Percentiles rank a stretch among this genome's conserved stretches.
These are phyloP conservation scores for Lypha dubia DNA, from an alignment of 2,888 invertebrate species.

Conservation along the genomic window DNA sequence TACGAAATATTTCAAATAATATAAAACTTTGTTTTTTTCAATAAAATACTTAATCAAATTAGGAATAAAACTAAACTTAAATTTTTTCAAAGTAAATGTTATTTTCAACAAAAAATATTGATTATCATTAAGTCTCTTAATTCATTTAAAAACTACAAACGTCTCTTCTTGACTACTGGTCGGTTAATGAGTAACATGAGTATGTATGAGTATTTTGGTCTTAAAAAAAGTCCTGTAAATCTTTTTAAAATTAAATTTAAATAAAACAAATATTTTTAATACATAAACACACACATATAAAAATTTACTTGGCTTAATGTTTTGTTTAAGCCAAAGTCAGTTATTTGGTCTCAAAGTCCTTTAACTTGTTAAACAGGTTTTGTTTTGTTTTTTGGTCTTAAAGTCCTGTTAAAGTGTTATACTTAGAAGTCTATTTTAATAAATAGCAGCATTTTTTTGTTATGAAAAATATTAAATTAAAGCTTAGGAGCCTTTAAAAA, in stretches of 20 bases:
- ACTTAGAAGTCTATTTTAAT: slow-evolving; percentile 15
- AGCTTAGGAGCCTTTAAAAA: not conserved
- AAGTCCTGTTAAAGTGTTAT: slow-evolving; percentile 24
- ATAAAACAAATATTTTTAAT: slow-evolving; percentile 10
- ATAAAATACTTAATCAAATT: slow-evolving; percentile 35
- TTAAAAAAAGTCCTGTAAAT: slow-evolving; percentile 26
- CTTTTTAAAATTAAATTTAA: slow-evolving; percentile 10
- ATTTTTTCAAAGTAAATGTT: slow-evolving; percentile 20
- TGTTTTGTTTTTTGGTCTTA: slow-evolving; percentile 24
- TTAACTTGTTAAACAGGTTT: not conserved
- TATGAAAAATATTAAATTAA: not conserved
- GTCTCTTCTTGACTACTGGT: slow-evolving; percentile 53
- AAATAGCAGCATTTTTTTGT: slow-evolving; percentile 62
- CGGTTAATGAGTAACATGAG: slow-evolving; percentile 19
- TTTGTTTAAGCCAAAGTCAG: not conserved
- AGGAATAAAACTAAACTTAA: slow-evolving; percentile 22
- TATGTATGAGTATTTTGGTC: slow-evolving; percentile 47
- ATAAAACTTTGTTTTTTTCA: not conserved
- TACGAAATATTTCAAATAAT: not conserved
- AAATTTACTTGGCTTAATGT: not conserved
- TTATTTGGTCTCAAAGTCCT: slow-evolving; percentile 46
- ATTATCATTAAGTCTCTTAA: slow-evolving; percentile 50
- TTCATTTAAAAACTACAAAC: slow-evolving; percentile 37
- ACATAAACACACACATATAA: slow-evolving; percentile 23
- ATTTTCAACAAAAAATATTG: slow-evolving; percentile 42